Base-by-base conservation (phyloP, 2,888 invertebrate species). In the Mesorhabditis belari region DNA sequence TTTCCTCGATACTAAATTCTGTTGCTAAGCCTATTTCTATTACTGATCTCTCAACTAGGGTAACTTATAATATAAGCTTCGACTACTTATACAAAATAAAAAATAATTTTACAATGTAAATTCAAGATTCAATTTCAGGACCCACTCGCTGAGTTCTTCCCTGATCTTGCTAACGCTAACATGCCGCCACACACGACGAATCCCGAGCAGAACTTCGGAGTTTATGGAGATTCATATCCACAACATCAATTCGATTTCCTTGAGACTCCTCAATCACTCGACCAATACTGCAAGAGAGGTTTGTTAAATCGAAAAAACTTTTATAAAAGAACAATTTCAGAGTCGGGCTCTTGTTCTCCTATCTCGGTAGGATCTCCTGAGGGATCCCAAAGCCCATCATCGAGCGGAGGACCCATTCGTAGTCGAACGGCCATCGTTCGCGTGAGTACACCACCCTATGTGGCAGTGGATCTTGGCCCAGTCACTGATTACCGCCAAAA, bases 61-160 rank as follows among this genome's bases (percentile, higher is more conserved):
- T 35, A 35, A 17, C 12, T 9, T 35, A 35, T 35, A 17, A n/a
- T 35, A 35, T 35, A 35, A n/a, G 12, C 1, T 35, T 35, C 12
- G n/a, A 17, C 12, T 35, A 35, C 44, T 35, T 35, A 17, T 17
- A 35, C n/a, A 17, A 35, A 17, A 17, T 35, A 35, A 35, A 35
- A 35, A 17, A 35, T 35, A 35, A 9, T 35, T 35, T 35, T 17
- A 35, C n/a, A 17, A 35, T 35, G 12, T 35, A 35, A 35, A 17
- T 35, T 17, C n/a, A 35, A n/a, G n/a, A 17, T 2, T 35, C n/a
- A 0, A 35, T 35, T 35, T 35, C n/a, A 62, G 25, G 65, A 69
- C 25, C 62, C 64, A 4, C 26, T 69, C 49, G 61, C 62, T 50
- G 69, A 69, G 56, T 69, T 69, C 64, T 69, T 69, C 62, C 69